These are phyloP conservation scores for Centroberyx gerrardi DNA, from an alignment of 2,797 vertebrate genomes.

Conservation along the genomic window DNA sequence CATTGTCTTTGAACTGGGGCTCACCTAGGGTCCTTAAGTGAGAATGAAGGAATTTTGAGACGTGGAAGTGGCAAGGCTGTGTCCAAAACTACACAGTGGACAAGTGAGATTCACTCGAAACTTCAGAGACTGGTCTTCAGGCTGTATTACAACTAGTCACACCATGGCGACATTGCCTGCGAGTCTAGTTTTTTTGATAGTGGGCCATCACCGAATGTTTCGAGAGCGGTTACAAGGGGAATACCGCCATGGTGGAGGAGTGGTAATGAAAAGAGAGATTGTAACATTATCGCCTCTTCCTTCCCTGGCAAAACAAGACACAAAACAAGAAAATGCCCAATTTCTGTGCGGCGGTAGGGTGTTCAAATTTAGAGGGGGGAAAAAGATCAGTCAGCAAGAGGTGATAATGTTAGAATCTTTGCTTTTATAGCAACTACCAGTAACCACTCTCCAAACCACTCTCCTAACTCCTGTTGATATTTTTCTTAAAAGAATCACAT, in stretches of 20 bases:
- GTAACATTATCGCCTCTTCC: background rate
- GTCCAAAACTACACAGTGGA: background rate
- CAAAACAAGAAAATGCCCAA: background rate
- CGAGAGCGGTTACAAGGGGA: too few relatives aligned
- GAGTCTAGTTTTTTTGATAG: too few relatives aligned
- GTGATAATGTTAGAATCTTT: background rate
- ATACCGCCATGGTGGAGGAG: background rate
- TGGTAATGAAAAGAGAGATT: background rate
- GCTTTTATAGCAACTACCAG: background rate
- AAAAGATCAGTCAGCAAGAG: background rate
- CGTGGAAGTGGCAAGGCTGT: background rate
- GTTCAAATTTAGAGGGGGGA: background rate
- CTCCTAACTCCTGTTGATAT: background rate
- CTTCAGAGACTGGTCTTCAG: too few relatives aligned
- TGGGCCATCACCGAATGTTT: background rate
- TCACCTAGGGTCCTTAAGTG: too few relatives aligned
- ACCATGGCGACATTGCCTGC: too few relatives aligned
- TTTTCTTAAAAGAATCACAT: background rate
- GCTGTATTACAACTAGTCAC: too few relatives aligned
- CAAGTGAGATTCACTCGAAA: background rate
- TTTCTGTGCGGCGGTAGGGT: background rate
- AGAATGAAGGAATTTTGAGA: background rate
- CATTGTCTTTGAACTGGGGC: background rate
- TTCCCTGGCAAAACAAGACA: background rate
- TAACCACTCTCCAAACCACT: background rate